These are phyloP conservation scores for Pherbina coryleti DNA, from an alignment of 2,888 invertebrate genomes.

Conservation along the genomic window DNA sequence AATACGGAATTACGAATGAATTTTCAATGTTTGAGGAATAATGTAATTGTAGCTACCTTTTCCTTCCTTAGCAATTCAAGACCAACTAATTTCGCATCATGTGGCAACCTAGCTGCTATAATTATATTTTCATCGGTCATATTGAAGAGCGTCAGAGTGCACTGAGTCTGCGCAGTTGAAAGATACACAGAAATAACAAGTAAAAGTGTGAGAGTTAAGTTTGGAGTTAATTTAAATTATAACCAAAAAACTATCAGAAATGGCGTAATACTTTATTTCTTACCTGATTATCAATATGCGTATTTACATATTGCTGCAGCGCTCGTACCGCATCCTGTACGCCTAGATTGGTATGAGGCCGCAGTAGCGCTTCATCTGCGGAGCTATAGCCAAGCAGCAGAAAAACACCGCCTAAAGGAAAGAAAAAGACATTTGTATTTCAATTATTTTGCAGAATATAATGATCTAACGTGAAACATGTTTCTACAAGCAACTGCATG, in stretches of 20 bases:
- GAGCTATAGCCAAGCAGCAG: conserved; percentile 91
- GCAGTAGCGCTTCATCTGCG: conserved; percentile 85
- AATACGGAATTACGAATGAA: too few relatives aligned
- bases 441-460: too few relatives aligned
- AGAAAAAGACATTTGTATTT: too few relatives aligned
- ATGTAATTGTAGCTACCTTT: conserved; percentile 72
- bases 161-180: conserved; percentile 78
- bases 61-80: conserved; percentile 78
- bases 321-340: conserved; percentile 87
- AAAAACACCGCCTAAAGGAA: conserved; percentile 81
- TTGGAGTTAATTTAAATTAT: background rate
- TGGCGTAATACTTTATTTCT: conserved; percentile 48
- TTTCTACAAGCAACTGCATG: too few relatives aligned
- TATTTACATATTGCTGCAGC: conserved; percentile 82
- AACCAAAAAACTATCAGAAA: too few relatives aligned
- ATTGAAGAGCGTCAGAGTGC: conserved; percentile 86
- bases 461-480: too few relatives aligned
- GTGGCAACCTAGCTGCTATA: conserved; percentile 82
- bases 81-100: conserved; percentile 75
- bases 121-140: conserved; percentile 90
- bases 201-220: background rate
- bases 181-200: background rate
- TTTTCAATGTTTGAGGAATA: background rate
- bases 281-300: conserved; percentile 81
- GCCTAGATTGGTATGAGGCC: conserved; percentile 85